These are phyloP conservation scores for Clarias pachynema DNA, from an alignment of 2,797 vertebrate genomes.

Conservation along the genomic window DNA sequence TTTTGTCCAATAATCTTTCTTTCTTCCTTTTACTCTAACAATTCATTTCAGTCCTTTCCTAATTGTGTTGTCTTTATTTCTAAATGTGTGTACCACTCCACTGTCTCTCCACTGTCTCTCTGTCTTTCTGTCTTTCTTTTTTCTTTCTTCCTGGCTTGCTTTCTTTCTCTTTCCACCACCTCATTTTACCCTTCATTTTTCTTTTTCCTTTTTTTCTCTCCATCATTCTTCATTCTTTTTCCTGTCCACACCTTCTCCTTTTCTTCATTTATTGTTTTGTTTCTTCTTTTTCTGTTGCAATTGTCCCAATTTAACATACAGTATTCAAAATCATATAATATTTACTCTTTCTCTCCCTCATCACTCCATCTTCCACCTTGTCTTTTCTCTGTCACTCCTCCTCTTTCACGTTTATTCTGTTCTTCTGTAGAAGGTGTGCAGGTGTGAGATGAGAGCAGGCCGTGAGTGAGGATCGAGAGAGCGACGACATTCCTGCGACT, in stretches of 20 bases:
- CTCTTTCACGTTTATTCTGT: too few species aligned
- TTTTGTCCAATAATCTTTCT: too few species aligned
- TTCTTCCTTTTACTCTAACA: too few species aligned
- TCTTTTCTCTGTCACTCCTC: not conserved
- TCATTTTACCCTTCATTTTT: not conserved
- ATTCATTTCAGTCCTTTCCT: too few species aligned
- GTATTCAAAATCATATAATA: not conserved
- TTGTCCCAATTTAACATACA: too few species aligned
- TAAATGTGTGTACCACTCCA: too few species aligned
- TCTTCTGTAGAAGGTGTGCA: not conserved
- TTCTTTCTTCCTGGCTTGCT: not conserved
- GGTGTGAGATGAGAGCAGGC: not conserved
- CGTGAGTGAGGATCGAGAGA: not conserved
- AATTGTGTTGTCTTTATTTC: too few species aligned
- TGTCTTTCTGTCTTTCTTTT: not conserved
- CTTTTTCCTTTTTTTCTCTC: not conserved
- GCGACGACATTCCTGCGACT: constrained; percentile 17
- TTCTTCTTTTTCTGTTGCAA: not conserved
- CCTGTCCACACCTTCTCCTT: not conserved
- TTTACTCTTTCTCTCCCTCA: not conserved
- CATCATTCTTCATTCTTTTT: not conserved
- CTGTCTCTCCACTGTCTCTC: not conserved
- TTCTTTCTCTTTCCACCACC: not conserved
- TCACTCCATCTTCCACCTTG: not conserved
- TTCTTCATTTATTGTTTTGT: not conserved